Base-by-base conservation (phyloP, 1,140 invertebrate genomes). In the Drosophila lini region DNA sequence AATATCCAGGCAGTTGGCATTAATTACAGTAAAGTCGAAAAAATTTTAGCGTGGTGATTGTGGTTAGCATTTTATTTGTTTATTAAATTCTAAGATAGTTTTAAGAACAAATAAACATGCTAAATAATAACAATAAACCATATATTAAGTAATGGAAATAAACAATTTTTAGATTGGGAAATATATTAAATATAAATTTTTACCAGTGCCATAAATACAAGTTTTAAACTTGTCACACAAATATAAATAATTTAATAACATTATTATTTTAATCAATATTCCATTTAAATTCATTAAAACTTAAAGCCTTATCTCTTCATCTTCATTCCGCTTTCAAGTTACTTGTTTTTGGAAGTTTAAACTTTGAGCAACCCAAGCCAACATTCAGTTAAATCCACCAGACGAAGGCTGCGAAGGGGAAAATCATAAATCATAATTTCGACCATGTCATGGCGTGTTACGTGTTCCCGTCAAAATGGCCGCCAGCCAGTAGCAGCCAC, bases 401-500 rank as follows among this genome's bases (percentile, higher is more conserved):
- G 36, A 38, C 55, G 52, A 47, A 9, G 45, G 22, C 42, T 47
- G 15, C 45, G 44, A 41, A 36, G 38, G 42, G 44, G 13, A 50
- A 38, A 42, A 71, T 81, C 69, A 85, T 85, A 81, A 85, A 85
- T 85, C 81, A 85, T 78, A 44, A 85, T 85, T 86, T 80, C 48
- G 74, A 63, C 45, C 75, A 19, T 86, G 82, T 81, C 82, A 85
- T 79, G 75, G 75, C 74, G 78, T 63, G 78, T 63, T 84, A 64
- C 68, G 63, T 85, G 78, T 78, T 81, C 32, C 74, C 55, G 59
- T 74, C 80, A 68, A 81, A 81, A 81, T 48, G 58, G 40, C 47
- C 58, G 55, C 73, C 73, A 70, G 57, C 50, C 55, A 60, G 34
- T 16, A 57, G 60, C 56, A 67, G 36, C 28, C 44, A 9, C 42